A percentile compares a stretch with the other conserved stretches of the same genome.
These are phyloP conservation scores for Vanessa cardui DNA, from an alignment of 2,888 invertebrate species.

Conservation along the genomic window DNA sequence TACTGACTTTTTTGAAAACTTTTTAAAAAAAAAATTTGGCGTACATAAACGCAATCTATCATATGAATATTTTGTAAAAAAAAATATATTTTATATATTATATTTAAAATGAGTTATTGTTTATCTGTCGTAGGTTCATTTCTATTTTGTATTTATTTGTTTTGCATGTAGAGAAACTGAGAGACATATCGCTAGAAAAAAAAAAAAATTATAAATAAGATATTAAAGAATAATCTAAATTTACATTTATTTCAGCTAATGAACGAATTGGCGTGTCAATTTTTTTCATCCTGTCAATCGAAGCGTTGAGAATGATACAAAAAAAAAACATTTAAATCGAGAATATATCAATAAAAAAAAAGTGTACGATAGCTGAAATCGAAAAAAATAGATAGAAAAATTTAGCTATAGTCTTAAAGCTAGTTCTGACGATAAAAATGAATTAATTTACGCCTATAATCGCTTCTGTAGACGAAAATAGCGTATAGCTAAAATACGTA, in stretches of 20 bases:
- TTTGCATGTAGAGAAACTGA: slow-evolving; percentile 74
- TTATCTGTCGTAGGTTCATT: slow-evolving; percentile 61
- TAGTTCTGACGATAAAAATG: slow-evolving; percentile 50
- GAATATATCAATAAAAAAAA: slow-evolving; percentile 59
- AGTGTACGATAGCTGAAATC: slow-evolving; percentile 35
- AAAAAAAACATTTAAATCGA: slow-evolving; percentile 40
- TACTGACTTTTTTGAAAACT: slow-evolving; percentile 75
- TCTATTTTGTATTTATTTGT: slow-evolving; percentile 65
- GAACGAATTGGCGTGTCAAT: slow-evolving; percentile 71
- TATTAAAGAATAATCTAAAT: slow-evolving; percentile 56
- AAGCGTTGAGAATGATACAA: slow-evolving; percentile 23
- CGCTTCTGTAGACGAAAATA: slow-evolving; percentile 60
- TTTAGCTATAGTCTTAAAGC: slow-evolving; percentile 64
- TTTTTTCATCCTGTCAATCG: slow-evolving; percentile 74
- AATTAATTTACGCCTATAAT: slow-evolving; percentile 62
- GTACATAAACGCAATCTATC: slow-evolving; percentile 45
- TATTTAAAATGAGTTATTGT: slow-evolving; percentile 65
- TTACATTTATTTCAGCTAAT: slow-evolving; percentile 58
- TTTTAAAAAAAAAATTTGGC: slow-evolving; percentile 43
- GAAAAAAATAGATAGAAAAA: slow-evolving; percentile 73
- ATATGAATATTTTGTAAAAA: slow-evolving; percentile 74
- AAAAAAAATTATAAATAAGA: slow-evolving; percentile 63
- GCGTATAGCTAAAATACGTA: slow-evolving; percentile 48
- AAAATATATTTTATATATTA: slow-evolving; percentile 78
- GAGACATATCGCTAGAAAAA: slow-evolving; percentile 79